Percentiles rank a stretch among this genome's conserved stretches.
Conservation (phyloP, 1,140 invertebrate genomes). For the Stegodyphus dumicola region DNA sequence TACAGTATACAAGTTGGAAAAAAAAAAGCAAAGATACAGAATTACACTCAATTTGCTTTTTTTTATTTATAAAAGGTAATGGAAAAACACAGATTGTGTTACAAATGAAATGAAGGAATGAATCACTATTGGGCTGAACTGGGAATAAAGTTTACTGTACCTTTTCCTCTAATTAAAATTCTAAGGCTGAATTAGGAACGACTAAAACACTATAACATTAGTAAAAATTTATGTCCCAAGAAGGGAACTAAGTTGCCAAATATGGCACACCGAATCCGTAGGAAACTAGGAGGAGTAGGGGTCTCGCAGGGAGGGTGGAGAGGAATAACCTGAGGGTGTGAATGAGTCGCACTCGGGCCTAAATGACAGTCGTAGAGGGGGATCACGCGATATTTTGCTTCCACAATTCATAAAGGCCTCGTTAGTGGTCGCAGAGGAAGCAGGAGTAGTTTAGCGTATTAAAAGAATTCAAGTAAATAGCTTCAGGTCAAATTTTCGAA, state of each 20-base stretch:
- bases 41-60: too few relatives aligned
- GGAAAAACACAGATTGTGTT: too few relatives aligned
- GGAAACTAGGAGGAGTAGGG: neutral
- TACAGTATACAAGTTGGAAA: too few relatives aligned
- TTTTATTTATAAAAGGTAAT: too few relatives aligned
- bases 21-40: too few relatives aligned
- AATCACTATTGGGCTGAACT: too few relatives aligned
- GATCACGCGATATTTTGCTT: slow-evolving; percentile 45
- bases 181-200: too few relatives aligned
- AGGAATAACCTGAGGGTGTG: slow-evolving; percentile 1
- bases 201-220: too few relatives aligned
- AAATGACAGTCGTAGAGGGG: slow-evolving; percentile 1
- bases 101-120: too few relatives aligned
- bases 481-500: neutral
- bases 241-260: neutral
- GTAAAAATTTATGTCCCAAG: too few relatives aligned
- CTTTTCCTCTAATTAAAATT: too few relatives aligned
- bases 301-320: neutral
- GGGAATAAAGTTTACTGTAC: too few relatives aligned
- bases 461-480: slow-evolving; percentile 1
- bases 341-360: slow-evolving; percentile 31
- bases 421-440: neutral
- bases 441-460: neutral
- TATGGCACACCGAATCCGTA: neutral
- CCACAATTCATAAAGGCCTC: slow-evolving; percentile 38